Evolutionary conservation across 2,797 vertebrate genomes (phyloP), one percentile per base, ranked within the genome.

Genomic region (Amphiprion clarkii): DNA sequence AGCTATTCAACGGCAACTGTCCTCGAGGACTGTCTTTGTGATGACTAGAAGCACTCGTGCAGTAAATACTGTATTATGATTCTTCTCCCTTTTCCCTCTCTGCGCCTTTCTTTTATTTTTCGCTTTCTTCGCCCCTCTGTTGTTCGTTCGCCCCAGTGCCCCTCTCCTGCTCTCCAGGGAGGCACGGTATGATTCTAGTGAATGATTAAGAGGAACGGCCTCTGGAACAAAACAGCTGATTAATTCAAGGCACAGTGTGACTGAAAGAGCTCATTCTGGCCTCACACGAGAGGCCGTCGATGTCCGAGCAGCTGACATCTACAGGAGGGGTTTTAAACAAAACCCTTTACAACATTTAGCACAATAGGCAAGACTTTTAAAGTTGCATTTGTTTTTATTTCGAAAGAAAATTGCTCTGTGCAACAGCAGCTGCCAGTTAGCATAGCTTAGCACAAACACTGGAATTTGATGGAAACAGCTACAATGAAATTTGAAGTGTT

Each of bases 191-290:
- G 74, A 86, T 64, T 82, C 67, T 60, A 49, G 80, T 74, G 67
- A 86, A 72, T 71, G 83, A 89, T 87, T 79, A 78, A 33, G 62
- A 64, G 46, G 66, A 76, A 61, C 74, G 81, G 66, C 55, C 69
- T 72, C 69, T 12, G 66, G 73, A 88, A 93, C 78, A 89, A 91
- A 92, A 83, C 75, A 79, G 64, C 78, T 85, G 85, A 94, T 94
- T 91, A 90, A 93, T 93, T 92, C 89, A 36, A 1, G 65, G 76
- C 82, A 71, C 75, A 68, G 60, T 56, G 83, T 60, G 83, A 70
- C 76, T 80, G 85, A 94, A 90, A 77, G 83, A 88, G 83, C 79
- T 8, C n/a, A 57, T 78, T 89, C 84, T 79, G 8, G 27, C 57
- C 70, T 78, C 36, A 68, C 69, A 88, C 40, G 76, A 81, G 86